Percentiles rank a stretch among this genome's conserved stretches.
Evolutionary conservation across 2,888 invertebrate genomes (phyloP).

Genomic region (Taenaris catops): DNA sequence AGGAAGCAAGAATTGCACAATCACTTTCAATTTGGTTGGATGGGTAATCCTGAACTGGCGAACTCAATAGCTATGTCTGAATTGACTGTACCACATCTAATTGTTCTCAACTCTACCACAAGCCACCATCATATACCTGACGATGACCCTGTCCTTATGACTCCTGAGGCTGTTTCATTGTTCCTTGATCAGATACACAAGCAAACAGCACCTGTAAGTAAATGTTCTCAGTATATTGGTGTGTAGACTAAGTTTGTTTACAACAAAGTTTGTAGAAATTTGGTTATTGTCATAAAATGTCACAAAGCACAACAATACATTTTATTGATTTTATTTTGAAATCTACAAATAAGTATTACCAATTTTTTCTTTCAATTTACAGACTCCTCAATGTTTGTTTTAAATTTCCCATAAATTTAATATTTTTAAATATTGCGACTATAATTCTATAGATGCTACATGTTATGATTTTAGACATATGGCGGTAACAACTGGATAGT

Average conservation of each 20-base stretch:
- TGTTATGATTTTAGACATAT: constrained; percentile 79
- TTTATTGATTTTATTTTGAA: too few species aligned
- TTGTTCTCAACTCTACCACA: constrained; percentile 95
- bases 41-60: constrained; percentile 92
- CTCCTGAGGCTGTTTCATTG: constrained; percentile 86
- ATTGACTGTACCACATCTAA: constrained; percentile 89
- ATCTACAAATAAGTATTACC: too few species aligned
- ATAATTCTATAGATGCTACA: too few species aligned
- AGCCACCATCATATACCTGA: constrained; percentile 96
- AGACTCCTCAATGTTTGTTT: too few species aligned
- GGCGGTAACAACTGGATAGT: constrained; percentile 92
- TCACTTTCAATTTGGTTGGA: constrained; percentile 97
- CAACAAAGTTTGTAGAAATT: too few species aligned
- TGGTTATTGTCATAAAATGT: too few species aligned
- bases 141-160: constrained; percentile 89
- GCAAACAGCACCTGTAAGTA: constrained; percentile 87
- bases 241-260: too few species aligned
- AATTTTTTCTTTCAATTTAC: too few species aligned
- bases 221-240: too few species aligned
- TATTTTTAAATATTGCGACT: too few species aligned
- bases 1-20: constrained; percentile 87
- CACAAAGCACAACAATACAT: too few species aligned
- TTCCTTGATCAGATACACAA: constrained; percentile 89
- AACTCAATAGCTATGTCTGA: constrained; percentile 96
- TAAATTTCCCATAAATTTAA: too few species aligned